Conservation (phyloP, 30 jellyfish, hydroid and myxozoan species). For the Hydractinia symbiolongicarpus region DNA sequence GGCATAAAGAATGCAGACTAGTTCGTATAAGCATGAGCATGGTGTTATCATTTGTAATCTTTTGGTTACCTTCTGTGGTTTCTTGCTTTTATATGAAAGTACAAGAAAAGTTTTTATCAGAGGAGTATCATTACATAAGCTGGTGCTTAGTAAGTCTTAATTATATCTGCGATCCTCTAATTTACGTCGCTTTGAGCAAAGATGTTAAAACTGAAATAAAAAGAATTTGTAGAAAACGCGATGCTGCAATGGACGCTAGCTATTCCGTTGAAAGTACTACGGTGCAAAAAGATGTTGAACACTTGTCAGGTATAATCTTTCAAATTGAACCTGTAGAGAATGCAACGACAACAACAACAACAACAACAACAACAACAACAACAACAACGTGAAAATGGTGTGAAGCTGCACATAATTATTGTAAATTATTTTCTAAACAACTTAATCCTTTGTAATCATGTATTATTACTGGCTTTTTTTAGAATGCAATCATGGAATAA, state of each 20-base stretch:
- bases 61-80: slow-evolving; percentile 12
- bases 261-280: too few species aligned
- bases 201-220: not conserved
- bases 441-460: too few species aligned
- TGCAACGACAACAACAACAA: too few species aligned
- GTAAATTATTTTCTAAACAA: too few species aligned
- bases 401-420: too few species aligned
- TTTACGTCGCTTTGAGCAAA: not conserved
- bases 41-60: not conserved
- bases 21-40: slow-evolving; percentile 1
- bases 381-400: too few species aligned
- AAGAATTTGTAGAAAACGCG: slow-evolving; percentile 1
- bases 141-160: not conserved
- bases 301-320: too few species aligned
- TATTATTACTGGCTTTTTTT: too few species aligned
- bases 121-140: not conserved
- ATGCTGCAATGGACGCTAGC: not conserved
- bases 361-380: too few species aligned
- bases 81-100: not conserved
- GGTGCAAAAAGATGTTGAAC: too few species aligned
- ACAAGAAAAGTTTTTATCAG: not conserved
- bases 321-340: too few species aligned
- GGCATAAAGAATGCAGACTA: not conserved
- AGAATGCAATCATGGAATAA: too few species aligned
- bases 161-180: not conserved